Evolutionary conservation across 37 sponge, comb jelly and placozoan genomes (phyloP), one percentile per base, ranked within the genome.

Genomic region (Aplysina aerophoba): DNA sequence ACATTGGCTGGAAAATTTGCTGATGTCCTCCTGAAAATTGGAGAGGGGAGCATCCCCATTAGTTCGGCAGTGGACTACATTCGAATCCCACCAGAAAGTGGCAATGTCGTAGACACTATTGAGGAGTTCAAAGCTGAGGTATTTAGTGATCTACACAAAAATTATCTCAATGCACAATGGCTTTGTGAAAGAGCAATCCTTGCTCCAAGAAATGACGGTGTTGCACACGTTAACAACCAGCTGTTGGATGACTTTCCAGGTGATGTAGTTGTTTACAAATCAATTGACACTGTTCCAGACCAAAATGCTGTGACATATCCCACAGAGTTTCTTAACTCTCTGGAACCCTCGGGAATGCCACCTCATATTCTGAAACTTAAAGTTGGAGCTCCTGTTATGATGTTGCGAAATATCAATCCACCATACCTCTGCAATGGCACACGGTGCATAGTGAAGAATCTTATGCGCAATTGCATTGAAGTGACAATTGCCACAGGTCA

Each of bases 391-490:
- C 85, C 73, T 24, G 25, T 84, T 50, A 84, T 84, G n/a, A 55
- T 84, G 28, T 71, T 84, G n/a, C n/a, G 85, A 73, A 55, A 54
- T 17, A 4, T 84, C 4, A 73, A 84, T 74, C 56, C 66, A 22
- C 83, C 85, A 21, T 37, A 36, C 74, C 27, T 63, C 3, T 55
- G 53, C 24, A 84, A 84, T 84, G 85, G 85, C 55, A 84, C 85
- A 24, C 39, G 55, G 80, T 59, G 67, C 20, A 75, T 74, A 16
- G 33, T 84, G 4, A 84, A 54, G 31, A 73, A 73, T 12, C 22
- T 12, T 16, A 21, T 37, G 21, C 74, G 28, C 6, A 83, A 83
- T 15, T 21, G 20, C 33, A 80, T 83, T 22, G 82, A 83, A 25
- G 84, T 81, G 6, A 35, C 21, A 34, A 83, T 83, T 4, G 22